Conservation (phyloP, 1,140 invertebrate genomes). For the Nephila pilipes region DNA sequence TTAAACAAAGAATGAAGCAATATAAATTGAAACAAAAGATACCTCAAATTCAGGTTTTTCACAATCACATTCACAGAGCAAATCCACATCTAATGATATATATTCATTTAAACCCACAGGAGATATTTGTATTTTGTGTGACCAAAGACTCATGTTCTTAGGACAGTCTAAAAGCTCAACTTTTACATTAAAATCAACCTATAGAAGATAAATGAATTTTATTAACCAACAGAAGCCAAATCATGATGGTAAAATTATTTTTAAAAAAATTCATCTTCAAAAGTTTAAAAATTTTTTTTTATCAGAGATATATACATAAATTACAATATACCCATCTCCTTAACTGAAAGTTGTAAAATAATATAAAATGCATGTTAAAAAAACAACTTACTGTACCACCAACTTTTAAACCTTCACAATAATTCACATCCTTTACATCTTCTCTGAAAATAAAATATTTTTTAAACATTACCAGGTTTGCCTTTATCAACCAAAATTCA, state of each 20-base stretch:
- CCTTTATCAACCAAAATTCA: too few species aligned
- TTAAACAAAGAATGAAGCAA: not conserved
- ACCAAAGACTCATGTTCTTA: slow-evolving; percentile 87
- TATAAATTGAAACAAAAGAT: not conserved
- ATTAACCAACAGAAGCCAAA: not conserved
- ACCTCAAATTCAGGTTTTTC: slow-evolving; percentile 82
- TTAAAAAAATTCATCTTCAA: not conserved
- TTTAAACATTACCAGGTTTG: not conserved
- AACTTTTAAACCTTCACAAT: slow-evolving; percentile 71
- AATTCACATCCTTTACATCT: slow-evolving; percentile 64
- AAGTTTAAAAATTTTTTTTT: not conserved
- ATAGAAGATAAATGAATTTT: slow-evolving; percentile 18
- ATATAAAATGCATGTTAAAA: too few species aligned
- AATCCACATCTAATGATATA: slow-evolving; percentile 90
- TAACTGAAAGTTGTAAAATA: too few species aligned
- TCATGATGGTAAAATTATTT: not conserved
- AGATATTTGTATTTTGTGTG: slow-evolving; percentile 90
- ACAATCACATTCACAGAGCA: slow-evolving; percentile 94
- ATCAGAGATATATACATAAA: not conserved
- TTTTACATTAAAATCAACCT: slow-evolving; percentile 83
- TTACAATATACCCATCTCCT: not conserved
- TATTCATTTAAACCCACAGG: slow-evolving; percentile 95
- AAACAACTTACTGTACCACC: slow-evolving; percentile 71
- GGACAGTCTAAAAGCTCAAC: slow-evolving; percentile 82
- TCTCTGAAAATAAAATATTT: slow-evolving; percentile 42